Base-by-base conservation (phyloP, 2,797 vertebrate genomes). In the Brotula barbata region DNA sequence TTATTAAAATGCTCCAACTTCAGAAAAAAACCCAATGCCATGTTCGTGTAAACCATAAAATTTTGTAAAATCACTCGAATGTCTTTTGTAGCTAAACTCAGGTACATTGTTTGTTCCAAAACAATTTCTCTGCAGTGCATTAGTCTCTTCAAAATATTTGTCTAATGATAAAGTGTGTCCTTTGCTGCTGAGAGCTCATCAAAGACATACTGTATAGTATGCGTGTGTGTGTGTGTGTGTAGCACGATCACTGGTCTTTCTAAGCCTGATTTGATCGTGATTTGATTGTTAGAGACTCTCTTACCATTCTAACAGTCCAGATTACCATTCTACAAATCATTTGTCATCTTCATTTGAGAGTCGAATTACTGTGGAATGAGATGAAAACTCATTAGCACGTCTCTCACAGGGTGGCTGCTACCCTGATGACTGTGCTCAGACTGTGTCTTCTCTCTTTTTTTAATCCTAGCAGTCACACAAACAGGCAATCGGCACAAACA, bases 321-420 rank as follows among this genome's bases (percentile, higher is more conserved):
- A 78, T 77, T 56, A 68, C 21, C 7, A 60, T 68, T 80, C 59
- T 42, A 19, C 46, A 51, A 65, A 34, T 71, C 55, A 21, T 64
- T 47, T 65, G 57, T 75, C 71, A 71, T 68, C 61, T 34, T 62
- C 11, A 19, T 64, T 71, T 75, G 75, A 75, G 68, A 59, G 68
- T 45, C 76, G 74, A 80, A 79, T 75, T 68, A 71, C 67, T 54
- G 69, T 57, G 67, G 31, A 60, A 66, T 58, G 41, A 69, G 67
- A 84, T 72, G 73, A 75, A 81, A 82, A 65, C 44, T 77, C 75
- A 77, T 82, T 79, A 79, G 73, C 49, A 20, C 48, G 52, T 82
- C 75, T 56, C 58, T 76, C 80, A 55, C 71, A 47, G 62, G 57
- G 58, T 28, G 61, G 65, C 58, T 55, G 61, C 67, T 22, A 12